Conservation (phyloP, 2,113 vertebrate species). For the Sylvia atricapilla region DNA sequence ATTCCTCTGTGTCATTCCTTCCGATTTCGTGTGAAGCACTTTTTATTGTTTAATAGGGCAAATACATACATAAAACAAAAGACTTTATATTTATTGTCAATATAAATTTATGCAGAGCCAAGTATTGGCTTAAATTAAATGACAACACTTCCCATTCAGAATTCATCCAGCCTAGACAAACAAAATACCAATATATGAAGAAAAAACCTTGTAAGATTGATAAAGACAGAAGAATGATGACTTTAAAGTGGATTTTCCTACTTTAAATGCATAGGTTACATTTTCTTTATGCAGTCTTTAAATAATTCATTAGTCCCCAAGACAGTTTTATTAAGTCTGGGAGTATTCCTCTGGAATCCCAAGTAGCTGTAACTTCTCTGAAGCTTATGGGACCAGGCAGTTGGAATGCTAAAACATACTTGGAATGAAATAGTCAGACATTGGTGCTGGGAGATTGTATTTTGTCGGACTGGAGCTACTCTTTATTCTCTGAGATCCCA, state of each 20-base stretch:
- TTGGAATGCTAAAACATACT: conserved; percentile 56
- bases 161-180: conserved; percentile 65
- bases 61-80: neutral
- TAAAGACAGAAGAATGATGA: conserved; percentile 66
- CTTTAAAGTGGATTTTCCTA: conserved; percentile 70
- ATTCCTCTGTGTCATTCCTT: neutral
- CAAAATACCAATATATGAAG: conserved; percentile 61
- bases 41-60: conserved; percentile 2
- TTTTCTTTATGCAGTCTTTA: conserved; percentile 73
- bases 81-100: neutral
- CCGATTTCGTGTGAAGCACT: neutral
- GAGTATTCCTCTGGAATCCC: conserved; percentile 56
- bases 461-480: neutral
- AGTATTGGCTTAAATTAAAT: conserved; percentile 54
- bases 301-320: conserved; percentile 75
- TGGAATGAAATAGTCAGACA: conserved; percentile 36
- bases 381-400: conserved; percentile 42
- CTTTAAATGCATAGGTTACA: conserved; percentile 75
- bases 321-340: conserved; percentile 75
- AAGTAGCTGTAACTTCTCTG: conserved; percentile 60
- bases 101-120: conserved; percentile 37
- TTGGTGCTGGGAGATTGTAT: neutral
- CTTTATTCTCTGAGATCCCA: neutral
- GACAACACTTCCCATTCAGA: conserved; percentile 38
- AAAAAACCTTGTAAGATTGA: conserved; percentile 66